phyloP scores from a whole-genome alignment of 2,113 vertebrate species.

The Albula goreensis region DNA sequence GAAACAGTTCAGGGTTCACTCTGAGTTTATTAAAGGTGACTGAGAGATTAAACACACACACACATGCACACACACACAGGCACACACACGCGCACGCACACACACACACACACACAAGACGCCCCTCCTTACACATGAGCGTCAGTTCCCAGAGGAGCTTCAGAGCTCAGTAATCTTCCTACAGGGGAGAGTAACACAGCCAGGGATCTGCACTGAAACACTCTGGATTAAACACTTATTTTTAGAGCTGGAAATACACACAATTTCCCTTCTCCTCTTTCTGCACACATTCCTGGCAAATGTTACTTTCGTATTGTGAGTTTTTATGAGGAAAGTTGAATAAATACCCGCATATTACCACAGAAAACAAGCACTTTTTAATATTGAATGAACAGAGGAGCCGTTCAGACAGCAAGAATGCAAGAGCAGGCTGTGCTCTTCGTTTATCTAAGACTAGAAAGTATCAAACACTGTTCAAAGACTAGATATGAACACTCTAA shows the following conservation, averaged over 20 bases:
- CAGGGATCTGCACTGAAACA: not conserved
- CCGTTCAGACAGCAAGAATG: not conserved
- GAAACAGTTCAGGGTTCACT: too few relatives aligned
- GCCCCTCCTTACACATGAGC: not conserved
- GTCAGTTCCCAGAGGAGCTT: not conserved
- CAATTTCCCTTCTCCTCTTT: not conserved
- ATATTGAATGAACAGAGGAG: not conserved
- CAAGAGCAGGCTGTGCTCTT: too few relatives aligned
- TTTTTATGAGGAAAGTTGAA: not conserved
- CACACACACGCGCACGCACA: conserved; percentile 21
- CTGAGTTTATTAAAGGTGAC: too few relatives aligned
- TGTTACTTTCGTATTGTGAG: too few relatives aligned
- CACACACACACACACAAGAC: not conserved
- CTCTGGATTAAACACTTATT: not conserved
- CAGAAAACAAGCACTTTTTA: not conserved
- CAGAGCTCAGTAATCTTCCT: conserved; percentile 3
- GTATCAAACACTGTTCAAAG: too few relatives aligned
- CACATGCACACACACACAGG: not conserved
- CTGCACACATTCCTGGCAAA: not conserved
- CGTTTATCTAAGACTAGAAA: too few relatives aligned
- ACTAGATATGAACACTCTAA: too few relatives aligned
- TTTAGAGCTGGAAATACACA: not conserved
- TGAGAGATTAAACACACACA: too few relatives aligned
- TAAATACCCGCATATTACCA: not conserved
- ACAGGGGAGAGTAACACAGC: not conserved